Percentiles rank a stretch among this genome's conserved stretches.
phyloP scores from a whole-genome alignment of 1,140 invertebrate genomes.

The Drosophila punjabiensis region DNA sequence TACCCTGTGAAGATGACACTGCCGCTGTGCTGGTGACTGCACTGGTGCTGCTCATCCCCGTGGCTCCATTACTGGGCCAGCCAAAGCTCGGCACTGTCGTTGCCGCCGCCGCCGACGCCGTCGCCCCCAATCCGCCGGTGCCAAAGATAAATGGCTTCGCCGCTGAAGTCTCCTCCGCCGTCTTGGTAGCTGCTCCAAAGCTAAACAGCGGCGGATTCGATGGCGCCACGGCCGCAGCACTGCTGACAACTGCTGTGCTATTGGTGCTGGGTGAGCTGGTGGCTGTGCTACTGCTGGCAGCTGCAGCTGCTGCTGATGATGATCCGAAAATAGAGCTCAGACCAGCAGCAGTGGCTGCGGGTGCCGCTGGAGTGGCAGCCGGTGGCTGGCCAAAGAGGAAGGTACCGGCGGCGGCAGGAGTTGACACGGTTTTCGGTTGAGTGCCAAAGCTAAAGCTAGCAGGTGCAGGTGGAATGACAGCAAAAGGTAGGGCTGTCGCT shows the following conservation, averaged over 20 bases:
- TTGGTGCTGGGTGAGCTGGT: neutral
- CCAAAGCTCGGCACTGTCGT: conserved; percentile 19
- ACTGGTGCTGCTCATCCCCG: conserved; percentile 2
- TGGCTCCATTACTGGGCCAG: conserved; percentile 24
- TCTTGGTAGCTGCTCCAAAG: conserved; percentile 1
- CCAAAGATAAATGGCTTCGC: conserved; percentile 20
- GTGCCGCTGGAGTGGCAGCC: neutral
- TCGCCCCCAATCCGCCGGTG: conserved; percentile 1
- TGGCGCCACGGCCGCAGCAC: neutral
- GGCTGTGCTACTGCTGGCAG: conserved; percentile 17
- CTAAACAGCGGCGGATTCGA: conserved; percentile 7
- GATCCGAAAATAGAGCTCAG: conserved; percentile 38
- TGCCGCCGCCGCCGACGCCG: neutral
- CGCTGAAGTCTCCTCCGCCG: conserved; percentile 8
- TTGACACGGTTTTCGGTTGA: neutral
- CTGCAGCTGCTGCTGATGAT: conserved; percentile 5
- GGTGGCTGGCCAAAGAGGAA: conserved; percentile 47
- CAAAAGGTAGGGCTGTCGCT: neutral
- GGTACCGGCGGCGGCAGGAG: neutral
- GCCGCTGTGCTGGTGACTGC: conserved; percentile 3
- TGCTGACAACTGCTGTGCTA: neutral
- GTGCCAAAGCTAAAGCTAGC: conserved; percentile 29
- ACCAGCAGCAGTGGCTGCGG: neutral
- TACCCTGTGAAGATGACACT: conserved; percentile 5
- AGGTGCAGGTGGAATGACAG: conserved; percentile 1